phyloP scores from a whole-genome alignment of 2,888 invertebrate genomes.

The Oithona nana region DNA sequence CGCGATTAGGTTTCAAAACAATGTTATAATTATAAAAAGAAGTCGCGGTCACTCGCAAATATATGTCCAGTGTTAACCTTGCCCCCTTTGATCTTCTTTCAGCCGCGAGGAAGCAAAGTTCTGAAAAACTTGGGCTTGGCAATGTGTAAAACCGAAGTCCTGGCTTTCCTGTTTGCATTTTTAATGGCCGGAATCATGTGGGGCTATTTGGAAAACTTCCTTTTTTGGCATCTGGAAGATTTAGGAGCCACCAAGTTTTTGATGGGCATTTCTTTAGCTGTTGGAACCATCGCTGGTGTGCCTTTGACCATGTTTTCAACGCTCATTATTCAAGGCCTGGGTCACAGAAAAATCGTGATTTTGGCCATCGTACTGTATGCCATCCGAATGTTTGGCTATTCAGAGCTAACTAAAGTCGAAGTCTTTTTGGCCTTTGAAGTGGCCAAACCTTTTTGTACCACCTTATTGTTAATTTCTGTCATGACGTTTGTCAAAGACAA shows the following conservation, averaged over 20 bases:
- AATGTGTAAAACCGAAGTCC: slow-evolving; percentile 46
- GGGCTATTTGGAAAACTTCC: slow-evolving; percentile 62
- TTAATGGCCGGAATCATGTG: slow-evolving; percentile 46
- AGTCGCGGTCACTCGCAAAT: too few species aligned
- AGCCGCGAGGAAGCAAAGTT: slow-evolving; percentile 45
- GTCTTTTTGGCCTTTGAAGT: background rate
- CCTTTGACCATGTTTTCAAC: slow-evolving; percentile 55
- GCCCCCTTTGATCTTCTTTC: background rate
- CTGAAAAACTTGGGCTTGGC: slow-evolving; percentile 46
- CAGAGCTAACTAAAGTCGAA: background rate
- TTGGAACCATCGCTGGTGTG: slow-evolving; percentile 53
- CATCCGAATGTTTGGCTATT: background rate
- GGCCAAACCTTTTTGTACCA: background rate
- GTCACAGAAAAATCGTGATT: slow-evolving; percentile 25
- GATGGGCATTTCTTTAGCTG: slow-evolving; percentile 60
- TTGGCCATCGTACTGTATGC: background rate
- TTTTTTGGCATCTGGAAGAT: slow-evolving; percentile 59
- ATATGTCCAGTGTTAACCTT: too few species aligned
- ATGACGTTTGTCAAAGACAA: slow-evolving; percentile 55
- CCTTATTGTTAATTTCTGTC: slow-evolving; percentile 42
- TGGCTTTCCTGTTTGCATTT: slow-evolving; percentile 44
- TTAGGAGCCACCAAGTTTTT: slow-evolving; percentile 50
- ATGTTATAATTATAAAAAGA: too few species aligned
- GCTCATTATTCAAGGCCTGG: slow-evolving; percentile 47
- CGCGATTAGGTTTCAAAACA: too few species aligned